These are phyloP conservation scores for Uropetala carovei DNA, from an alignment of 2,888 invertebrate genomes.

Conservation along the genomic window DNA sequence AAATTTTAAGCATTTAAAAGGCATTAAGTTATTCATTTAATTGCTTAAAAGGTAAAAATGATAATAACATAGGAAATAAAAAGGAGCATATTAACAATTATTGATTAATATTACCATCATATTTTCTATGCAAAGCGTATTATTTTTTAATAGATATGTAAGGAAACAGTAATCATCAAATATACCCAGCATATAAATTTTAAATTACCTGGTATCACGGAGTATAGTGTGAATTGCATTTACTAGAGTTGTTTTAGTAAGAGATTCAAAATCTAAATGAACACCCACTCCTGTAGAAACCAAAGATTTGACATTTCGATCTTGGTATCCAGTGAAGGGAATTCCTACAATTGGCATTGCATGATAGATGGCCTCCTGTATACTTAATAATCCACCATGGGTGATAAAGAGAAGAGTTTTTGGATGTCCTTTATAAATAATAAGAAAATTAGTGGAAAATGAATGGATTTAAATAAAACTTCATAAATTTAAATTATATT, in stretches of 20 bases:
- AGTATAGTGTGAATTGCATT: slow-evolving; percentile 30
- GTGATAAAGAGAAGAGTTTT: slow-evolving; percentile 88
- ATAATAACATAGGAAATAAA: no score
- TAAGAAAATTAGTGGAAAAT: background rate
- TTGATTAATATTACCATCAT: no score
- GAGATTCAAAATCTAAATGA: background rate
- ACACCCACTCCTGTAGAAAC: slow-evolving; percentile 23
- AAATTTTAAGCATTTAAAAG: no score
- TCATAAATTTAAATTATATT: no score
- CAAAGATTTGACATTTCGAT: slow-evolving; percentile 71
- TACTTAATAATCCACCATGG: slow-evolving; percentile 88
- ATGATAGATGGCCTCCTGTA: slow-evolving; percentile 90
- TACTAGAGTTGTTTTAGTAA: background rate
- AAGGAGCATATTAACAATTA: no score
- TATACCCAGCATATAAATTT: no score
- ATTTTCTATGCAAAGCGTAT: no score
- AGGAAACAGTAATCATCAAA: no score
- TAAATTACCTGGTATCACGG: slow-evolving; percentile 14
- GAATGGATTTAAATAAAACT: no score
- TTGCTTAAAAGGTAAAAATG: no score
- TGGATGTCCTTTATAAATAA: slow-evolving; percentile 79
- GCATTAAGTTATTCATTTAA: no score
- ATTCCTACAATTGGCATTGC: slow-evolving; percentile 88
- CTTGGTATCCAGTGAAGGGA: slow-evolving; percentile 91
- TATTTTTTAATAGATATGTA: no score